Evolutionary conservation across 2,888 invertebrate genomes (phyloP), one percentile per base, ranked within the genome.

Genomic region (Heteromurus nitidus): DNA sequence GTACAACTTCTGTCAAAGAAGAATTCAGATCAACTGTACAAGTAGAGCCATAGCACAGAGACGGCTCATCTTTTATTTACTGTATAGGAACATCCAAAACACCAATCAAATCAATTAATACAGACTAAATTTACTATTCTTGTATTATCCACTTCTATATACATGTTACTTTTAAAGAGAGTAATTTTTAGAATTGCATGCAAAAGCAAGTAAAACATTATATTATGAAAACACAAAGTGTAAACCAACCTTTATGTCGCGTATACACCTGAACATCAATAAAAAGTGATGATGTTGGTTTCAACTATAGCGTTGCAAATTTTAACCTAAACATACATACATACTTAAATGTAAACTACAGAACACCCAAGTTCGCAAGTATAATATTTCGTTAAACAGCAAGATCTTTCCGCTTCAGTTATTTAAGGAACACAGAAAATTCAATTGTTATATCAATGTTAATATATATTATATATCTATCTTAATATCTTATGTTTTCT

Each of bases 11-110:
- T 30, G 22, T 62, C 20, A 62, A n/a, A 13, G 20, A 62, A 42
- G 42, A 36, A 36, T 20, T 64, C 64, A 64, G 42, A 64, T 36
- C 64, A 64, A 64, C 64, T 64, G 62, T 64, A 64, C 64, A 64
- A 64, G 36, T 64, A 64, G 64, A 64, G 42, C n/a, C n/a, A n/a
- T n/a, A n/a, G n/a, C 89, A 89, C 62, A 68, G 55, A 20, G 36
- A 36, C 20, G 13, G 24, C 24, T 65, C 22, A 24, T 31, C 44
- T 31, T 64, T 64, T 64, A 65, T 22, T 22, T 65, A 31, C 42
- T 65, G n/a, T 65, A 65, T 30, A 20, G 7, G 20, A 18, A 31
- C 31, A 62, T 31, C 62, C 62, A 30, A 18, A 42, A 22, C n/a
- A 64, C 67, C 30, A 67, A 67, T 28, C 50, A 47, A 50, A 64